Base-by-base conservation (phyloP, 2,888 invertebrate genomes). In the Liodrosophila aerea region DNA sequence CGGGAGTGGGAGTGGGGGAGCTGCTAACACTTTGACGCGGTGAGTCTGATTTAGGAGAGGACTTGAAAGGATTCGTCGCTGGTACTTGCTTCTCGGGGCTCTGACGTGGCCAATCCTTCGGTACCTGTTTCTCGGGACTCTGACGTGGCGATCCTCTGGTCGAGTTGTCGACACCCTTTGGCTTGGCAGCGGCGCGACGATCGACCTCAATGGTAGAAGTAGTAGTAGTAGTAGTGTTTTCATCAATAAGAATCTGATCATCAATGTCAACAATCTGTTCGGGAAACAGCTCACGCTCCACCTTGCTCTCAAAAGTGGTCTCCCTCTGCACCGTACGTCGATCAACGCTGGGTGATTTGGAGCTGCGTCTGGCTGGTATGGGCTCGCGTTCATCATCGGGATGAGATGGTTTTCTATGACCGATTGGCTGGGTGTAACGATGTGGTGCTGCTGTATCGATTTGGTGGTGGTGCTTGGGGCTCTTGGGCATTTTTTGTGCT, bases 281-380 rank as follows among this genome's bases (percentile, higher is more conserved):
- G 0, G 78, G 61, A 27, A 49, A 16, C 13, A 65, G 61, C 5
- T 44, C 46, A n/a, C 66, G 75, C 27, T 78, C 50, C 11, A 50
- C 40, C 4, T 39, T 75, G 16, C 45, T 74, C 50, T 87, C 87
- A 34, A 87, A 82, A 13, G 76, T 84, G 2, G 75, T 75, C 51
- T 88, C 84, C 34, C 86, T 75, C 57, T 73, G 66, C 41, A 82
- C 70, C 34, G 77, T 71, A 36, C 76, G 82, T 70, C 77, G 74
- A 45, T 84, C 85, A 52, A 76, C 64, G 59, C 63, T 81, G 1
- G 76, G 73, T 22, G 80, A 70, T 49, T 81, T 81, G 40, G 84
- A 73, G 47, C 64, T 84, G 11, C 73, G 73, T 39, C 68, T 65
- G 13, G 43, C 53, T 22, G 53, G 52, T 7, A 18, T 52, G 1